These are phyloP conservation scores for Drosophila mayaguana DNA, from an alignment of 2,888 invertebrate species.

Conservation along the genomic window DNA sequence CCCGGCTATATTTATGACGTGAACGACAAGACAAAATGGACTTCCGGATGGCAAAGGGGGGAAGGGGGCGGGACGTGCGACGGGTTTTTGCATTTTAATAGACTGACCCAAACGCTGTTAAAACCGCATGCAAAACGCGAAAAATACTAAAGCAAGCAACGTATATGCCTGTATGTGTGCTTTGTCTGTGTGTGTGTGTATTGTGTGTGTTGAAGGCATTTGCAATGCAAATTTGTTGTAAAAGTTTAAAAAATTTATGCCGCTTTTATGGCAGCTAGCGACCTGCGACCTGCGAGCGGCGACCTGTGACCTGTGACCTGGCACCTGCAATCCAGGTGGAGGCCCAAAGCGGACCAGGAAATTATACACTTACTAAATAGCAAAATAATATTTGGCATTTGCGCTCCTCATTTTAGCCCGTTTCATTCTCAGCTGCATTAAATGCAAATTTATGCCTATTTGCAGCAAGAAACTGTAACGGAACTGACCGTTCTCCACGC, in stretches of 20 bases:
- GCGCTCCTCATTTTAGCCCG: constrained; percentile 45
- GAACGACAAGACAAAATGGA: constrained; percentile 82
- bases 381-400: constrained; percentile 79
- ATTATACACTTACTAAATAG: constrained; percentile 81
- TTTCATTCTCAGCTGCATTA: constrained; percentile 62
- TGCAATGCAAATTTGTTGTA: constrained; percentile 77
- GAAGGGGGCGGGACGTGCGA: not conserved
- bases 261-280: constrained; percentile 78
- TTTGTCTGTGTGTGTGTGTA: not conserved
- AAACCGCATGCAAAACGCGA: constrained; percentile 76
- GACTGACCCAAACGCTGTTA: constrained; percentile 79
- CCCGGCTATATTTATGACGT: constrained; percentile 76
- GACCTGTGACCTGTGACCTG: constrained; percentile 23
- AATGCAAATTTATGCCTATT: constrained; percentile 81
- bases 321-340: constrained; percentile 12
- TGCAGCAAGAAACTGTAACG: constrained; percentile 76
- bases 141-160: constrained; percentile 43
- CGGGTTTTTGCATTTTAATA: constrained; percentile 77
- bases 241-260: constrained; percentile 79
- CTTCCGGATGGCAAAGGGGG: constrained; percentile 59
- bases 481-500: constrained; percentile 49
- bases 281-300: constrained; percentile 23
- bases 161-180: constrained; percentile 23
- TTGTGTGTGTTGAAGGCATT: constrained; percentile 49
- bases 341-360: constrained; percentile 50